These are phyloP conservation scores for Amphiprion percula DNA, from an alignment of 2,113 vertebrate species.

Conservation along the genomic window DNA sequence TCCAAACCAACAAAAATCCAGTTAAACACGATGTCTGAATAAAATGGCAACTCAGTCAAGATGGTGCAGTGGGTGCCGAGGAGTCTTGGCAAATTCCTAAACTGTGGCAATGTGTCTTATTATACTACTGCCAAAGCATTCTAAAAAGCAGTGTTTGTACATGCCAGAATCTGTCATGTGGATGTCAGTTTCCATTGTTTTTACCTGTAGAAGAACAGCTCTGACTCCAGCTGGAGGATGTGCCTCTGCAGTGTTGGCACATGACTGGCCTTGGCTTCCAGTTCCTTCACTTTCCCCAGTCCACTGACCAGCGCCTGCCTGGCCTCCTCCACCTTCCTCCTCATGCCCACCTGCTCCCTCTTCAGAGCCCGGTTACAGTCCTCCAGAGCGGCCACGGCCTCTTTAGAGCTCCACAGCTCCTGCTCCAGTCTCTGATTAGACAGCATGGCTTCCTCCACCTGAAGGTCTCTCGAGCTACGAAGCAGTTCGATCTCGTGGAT, in stretches of 20 bases:
- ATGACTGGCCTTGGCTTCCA: conserved; percentile 88
- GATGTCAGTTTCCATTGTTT: not conserved
- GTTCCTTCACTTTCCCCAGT: conserved; percentile 91
- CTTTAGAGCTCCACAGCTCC: conserved; percentile 87
- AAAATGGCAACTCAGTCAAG: too few species aligned
- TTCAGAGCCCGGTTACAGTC: conserved; percentile 87
- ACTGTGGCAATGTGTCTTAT: too few species aligned
- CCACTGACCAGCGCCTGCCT: conserved; percentile 86
- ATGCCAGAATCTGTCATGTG: too few species aligned
- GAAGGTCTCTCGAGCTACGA: conserved; percentile 83
- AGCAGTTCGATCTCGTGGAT: conserved; percentile 87
- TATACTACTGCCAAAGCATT: too few species aligned
- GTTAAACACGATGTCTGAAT: too few species aligned
- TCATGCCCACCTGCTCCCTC: conserved; percentile 89
- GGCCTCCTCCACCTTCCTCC: conserved; percentile 91
- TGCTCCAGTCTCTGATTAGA: conserved; percentile 88
- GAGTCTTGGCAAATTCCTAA: too few species aligned
- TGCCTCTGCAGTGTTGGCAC: conserved; percentile 87
- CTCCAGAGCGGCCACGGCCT: conserved; percentile 84
- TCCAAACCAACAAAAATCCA: too few species aligned
- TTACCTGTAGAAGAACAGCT: conserved; percentile 91
- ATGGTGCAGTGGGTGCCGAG: not conserved
- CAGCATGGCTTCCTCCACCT: conserved; percentile 86
- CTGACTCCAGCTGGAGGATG: conserved; percentile 87
- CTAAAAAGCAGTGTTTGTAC: too few species aligned